Evolutionary conservation across 2,888 invertebrate species (phyloP).

Genomic region (Drosophila merina): DNA sequence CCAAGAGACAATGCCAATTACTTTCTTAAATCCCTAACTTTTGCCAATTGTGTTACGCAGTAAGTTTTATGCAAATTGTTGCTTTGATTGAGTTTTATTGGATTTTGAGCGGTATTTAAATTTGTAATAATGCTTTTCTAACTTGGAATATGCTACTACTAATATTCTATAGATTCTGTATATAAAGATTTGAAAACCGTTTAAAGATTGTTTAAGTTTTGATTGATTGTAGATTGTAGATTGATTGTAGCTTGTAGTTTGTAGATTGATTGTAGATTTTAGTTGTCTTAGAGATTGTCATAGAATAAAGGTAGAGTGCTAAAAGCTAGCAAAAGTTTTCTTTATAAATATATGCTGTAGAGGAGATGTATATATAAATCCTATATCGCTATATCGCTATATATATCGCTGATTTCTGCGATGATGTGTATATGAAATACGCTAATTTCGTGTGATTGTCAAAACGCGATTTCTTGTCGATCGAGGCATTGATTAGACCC

Average conservation of each 20-base stretch:
- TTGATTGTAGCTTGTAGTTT: slow-evolving; percentile 58
- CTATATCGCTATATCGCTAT: background rate
- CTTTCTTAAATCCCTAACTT: slow-evolving; percentile 29
- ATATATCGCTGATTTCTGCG: slow-evolving; percentile 12
- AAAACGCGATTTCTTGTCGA: slow-evolving; percentile 84
- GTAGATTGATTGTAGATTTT: slow-evolving; percentile 46
- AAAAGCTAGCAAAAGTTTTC: slow-evolving; percentile 67
- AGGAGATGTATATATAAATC: slow-evolving; percentile 48
- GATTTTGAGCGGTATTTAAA: slow-evolving; percentile 34
- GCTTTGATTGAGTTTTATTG: slow-evolving; percentile 31
- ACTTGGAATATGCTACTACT: slow-evolving; percentile 55
- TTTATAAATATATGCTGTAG: slow-evolving; percentile 66
- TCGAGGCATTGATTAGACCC: slow-evolving; percentile 62
- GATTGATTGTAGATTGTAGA: slow-evolving; percentile 60
- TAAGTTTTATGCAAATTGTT: slow-evolving; percentile 77
- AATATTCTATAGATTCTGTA: slow-evolving; percentile 30
- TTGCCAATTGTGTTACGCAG: slow-evolving; percentile 59
- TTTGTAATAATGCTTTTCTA: background rate
- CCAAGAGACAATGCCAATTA: slow-evolving; percentile 59
- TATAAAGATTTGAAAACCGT: slow-evolving; percentile 51
- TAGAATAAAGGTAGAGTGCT: slow-evolving; percentile 58
- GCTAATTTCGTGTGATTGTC: slow-evolving; percentile 84
- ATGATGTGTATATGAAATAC: slow-evolving; percentile 56
- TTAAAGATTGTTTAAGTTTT: slow-evolving; percentile 68
- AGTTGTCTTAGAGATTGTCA: slow-evolving; percentile 73